phyloP scores from a whole-genome alignment of 2,888 invertebrate genomes.

The Anorthoa munda region DNA sequence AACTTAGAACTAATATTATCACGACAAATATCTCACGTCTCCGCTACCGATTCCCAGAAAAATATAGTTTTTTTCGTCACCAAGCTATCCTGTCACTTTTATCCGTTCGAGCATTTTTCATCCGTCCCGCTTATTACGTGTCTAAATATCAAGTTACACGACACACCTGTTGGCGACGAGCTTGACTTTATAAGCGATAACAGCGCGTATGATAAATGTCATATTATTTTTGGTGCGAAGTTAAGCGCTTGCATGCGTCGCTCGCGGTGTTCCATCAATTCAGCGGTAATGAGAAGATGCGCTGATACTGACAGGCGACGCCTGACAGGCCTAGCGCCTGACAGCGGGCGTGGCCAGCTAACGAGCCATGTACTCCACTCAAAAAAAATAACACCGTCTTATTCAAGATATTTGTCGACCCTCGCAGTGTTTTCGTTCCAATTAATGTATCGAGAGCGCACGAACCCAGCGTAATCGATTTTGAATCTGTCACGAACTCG shows the following conservation, averaged over 20 bases:
- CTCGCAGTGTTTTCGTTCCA: slow-evolving; percentile 79
- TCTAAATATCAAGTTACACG: slow-evolving; percentile 77
- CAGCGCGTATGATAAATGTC: slow-evolving; percentile 57
- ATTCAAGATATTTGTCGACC: slow-evolving; percentile 79
- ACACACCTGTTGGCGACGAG: slow-evolving; percentile 76
- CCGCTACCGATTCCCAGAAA: slow-evolving; percentile 83
- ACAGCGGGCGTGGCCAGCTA: slow-evolving; percentile 74
- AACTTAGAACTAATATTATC: slow-evolving; percentile 88
- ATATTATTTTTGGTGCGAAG: slow-evolving; percentile 73
- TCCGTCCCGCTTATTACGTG: slow-evolving; percentile 70
- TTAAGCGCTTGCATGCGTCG: slow-evolving; percentile 50
- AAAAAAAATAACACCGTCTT: slow-evolving; percentile 68
- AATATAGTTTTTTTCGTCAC: slow-evolving; percentile 74
- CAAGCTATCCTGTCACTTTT: slow-evolving; percentile 77
- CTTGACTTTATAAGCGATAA: slow-evolving; percentile 59
- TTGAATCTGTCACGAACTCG: slow-evolving; percentile 78
- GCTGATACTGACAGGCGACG: slow-evolving; percentile 78
- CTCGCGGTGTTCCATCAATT: slow-evolving; percentile 77
- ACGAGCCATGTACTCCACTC: slow-evolving; percentile 75
- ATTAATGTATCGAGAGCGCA: slow-evolving; percentile 84
- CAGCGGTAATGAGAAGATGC: slow-evolving; percentile 79
- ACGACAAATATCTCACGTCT: slow-evolving; percentile 86
- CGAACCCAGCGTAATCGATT: slow-evolving; percentile 82
- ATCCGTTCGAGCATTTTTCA: slow-evolving; percentile 78
- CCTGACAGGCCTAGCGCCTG: slow-evolving; percentile 75